Evolutionary conservation across 2,797 vertebrate species (phyloP).

Genomic region (Ataeniobius toweri): DNA sequence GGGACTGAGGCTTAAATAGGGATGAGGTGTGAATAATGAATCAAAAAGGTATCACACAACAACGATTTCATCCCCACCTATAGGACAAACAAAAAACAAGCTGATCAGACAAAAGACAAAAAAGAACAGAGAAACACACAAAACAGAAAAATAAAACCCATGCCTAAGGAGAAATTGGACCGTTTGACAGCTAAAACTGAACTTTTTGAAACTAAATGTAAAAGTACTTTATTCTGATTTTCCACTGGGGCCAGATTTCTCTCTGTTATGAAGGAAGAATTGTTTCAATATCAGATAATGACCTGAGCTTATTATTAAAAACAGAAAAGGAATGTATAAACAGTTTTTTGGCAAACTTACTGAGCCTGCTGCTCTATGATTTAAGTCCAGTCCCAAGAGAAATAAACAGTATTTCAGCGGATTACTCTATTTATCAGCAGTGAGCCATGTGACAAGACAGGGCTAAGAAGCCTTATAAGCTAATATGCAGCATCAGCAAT

Average conservation of each 20-base stretch:
- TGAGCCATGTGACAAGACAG: background rate
- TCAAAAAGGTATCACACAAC: slow-evolving; percentile 71
- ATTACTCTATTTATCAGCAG: background rate
- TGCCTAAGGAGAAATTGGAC: slow-evolving; percentile 6
- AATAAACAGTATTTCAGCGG: background rate
- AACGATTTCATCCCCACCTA: slow-evolving; percentile 79
- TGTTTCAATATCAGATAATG: background rate
- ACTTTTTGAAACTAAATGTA: background rate
- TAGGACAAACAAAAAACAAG: slow-evolving; percentile 77
- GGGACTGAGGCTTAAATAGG: slow-evolving; percentile 16
- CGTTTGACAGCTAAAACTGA: background rate
- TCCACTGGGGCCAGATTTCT: background rate
- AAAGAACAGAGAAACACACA: slow-evolving; percentile 49
- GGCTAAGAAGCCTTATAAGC: background rate
- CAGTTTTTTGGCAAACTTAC: background rate
- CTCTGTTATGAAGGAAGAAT: background rate
- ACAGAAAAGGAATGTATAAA: background rate
- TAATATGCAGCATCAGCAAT: background rate
- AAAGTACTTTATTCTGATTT: background rate
- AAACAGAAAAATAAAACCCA: slow-evolving; percentile 48
- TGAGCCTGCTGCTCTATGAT: background rate
- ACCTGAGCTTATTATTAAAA: background rate
- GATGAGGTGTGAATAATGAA: slow-evolving; percentile 45
- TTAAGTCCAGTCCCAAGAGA: background rate
- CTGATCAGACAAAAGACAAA: slow-evolving; percentile 67